phyloP scores from a whole-genome alignment of 2,797 vertebrate genomes.

The Rhinella marina region DNA sequence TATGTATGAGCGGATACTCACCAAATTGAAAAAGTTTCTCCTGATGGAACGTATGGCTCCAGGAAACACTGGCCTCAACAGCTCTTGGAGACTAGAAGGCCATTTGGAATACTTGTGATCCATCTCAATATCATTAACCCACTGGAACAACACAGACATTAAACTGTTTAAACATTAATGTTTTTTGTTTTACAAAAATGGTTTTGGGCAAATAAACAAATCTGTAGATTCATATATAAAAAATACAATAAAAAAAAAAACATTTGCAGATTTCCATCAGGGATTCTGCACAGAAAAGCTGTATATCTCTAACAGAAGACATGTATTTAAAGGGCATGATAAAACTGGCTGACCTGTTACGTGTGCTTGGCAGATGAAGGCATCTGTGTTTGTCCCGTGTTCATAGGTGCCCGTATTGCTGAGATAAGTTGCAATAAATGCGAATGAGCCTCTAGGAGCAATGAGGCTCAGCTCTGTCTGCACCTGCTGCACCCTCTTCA shows the following conservation, averaged over 20 bases:
- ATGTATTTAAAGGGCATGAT: too few relatives aligned
- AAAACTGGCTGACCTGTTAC: too few relatives aligned
- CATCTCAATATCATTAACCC: slow-evolving; percentile 94
- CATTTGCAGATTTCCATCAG: neutral
- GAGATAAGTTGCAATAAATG: too few relatives aligned
- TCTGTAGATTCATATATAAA: neutral
- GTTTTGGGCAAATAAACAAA: neutral
- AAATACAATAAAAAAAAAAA: neutral
- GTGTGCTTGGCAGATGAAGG: too few relatives aligned
- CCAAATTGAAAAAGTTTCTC: slow-evolving; percentile 94
- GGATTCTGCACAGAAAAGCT: neutral
- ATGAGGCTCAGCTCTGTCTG: too few relatives aligned
- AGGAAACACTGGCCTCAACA: slow-evolving; percentile 86
- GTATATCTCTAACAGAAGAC: too few relatives aligned
- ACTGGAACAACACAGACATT: slow-evolving; percentile 75
- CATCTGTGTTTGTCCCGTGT: too few relatives aligned
- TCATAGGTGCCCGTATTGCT: too few relatives aligned
- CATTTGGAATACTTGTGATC: slow-evolving; percentile 85
- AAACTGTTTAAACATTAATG: neutral
- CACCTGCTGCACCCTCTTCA: too few relatives aligned
- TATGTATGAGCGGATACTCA: slow-evolving; percentile 71
- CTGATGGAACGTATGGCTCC: slow-evolving; percentile 88
- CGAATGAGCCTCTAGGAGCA: too few relatives aligned
- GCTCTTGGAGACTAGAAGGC: slow-evolving; percentile 87
- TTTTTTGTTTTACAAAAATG: neutral